Evolutionary conservation across 2,113 vertebrate genomes (phyloP).

Genomic region (Xenopus tropicalis): DNA sequence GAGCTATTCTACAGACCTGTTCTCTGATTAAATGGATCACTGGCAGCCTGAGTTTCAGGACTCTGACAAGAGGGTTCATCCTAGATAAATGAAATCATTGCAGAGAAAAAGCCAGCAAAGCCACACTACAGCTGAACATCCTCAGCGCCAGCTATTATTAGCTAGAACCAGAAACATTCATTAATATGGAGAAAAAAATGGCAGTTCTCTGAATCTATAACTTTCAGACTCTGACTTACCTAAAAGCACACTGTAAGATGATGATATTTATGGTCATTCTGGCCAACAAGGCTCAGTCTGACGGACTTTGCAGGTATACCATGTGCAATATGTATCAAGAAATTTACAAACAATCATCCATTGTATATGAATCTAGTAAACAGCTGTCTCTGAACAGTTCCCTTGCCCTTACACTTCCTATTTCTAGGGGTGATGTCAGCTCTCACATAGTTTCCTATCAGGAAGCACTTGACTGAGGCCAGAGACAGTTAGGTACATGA

Average conservation of each 20-base stretch:
- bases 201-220: too few relatives aligned
- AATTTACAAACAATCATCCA: slow-evolving; percentile 38
- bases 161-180: too few relatives aligned
- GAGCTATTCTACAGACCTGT: background rate
- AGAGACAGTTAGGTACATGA: background rate
- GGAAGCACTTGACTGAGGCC: background rate
- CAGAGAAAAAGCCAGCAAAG: slow-evolving; percentile 1
- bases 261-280: too few relatives aligned
- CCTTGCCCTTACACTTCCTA: slow-evolving; percentile 24
- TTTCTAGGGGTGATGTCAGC: slow-evolving; percentile 14
- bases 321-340: slow-evolving; percentile 35
- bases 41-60: background rate
- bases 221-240: too few relatives aligned
- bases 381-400: slow-evolving; percentile 40
- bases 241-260: too few relatives aligned
- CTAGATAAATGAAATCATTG: slow-evolving; percentile 16
- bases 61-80: slow-evolving; percentile 26
- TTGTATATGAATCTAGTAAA: slow-evolving; percentile 34
- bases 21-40: slow-evolving; percentile 22
- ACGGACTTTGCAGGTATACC: slow-evolving; percentile 15
- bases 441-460: slow-evolving; percentile 21
- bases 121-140: background rate
- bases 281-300: slow-evolving; percentile 1
- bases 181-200: too few relatives aligned
- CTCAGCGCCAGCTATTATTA: background rate